Base-by-base conservation (phyloP, 1,140 invertebrate genomes). In the Sminthurinus signatus region DNA sequence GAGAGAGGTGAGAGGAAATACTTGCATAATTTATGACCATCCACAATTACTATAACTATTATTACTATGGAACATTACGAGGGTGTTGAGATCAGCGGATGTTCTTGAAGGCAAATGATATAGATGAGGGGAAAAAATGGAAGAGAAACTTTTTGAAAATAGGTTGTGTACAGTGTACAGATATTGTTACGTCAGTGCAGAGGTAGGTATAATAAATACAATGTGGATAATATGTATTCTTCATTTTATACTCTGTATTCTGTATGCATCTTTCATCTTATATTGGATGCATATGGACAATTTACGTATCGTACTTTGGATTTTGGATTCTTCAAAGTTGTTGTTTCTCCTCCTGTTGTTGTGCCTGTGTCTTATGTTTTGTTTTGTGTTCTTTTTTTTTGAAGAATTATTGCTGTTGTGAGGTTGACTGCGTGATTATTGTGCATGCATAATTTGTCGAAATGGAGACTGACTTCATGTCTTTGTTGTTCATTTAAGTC, bases 381-480 rank as follows among this genome's bases (percentile, higher is more conserved):
- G n/a, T n/a, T n/a, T n/a, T n/a, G n/a, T n/a, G n/a, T n/a, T n/a
- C 39, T 10, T 12, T 12, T n/a, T n/a, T 42, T 42, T 12, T 42
- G 44, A 48, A 48, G 50, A 54, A 31, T 51, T 62, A 51, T 59
- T 44, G 57, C 31, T 12, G 48, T 36, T 46, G 42, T 60, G 52
- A 57, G 54, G 28, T 56, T 56, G 36, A 57, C 42, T 64, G 43
- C 62, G 44, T 64, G 55, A 56, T 64, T 64, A 60, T 60, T 60
- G 57, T 65, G 48, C 63, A 60, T 64, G 62, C 46, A 51, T 64
- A 64, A 64, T 63, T 63, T 63, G 61, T 63, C 52, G 52, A 63
- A 56, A 57, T 63, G 52, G 54, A 42, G 61, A 56, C 54, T 63
- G 44, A 36, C 32, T 36, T 36, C 32, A 36, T 36, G 32, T 36